Evolutionary conservation across 1,140 invertebrate species (phyloP).

Genomic region (Meloidogyne hapla): DNA sequence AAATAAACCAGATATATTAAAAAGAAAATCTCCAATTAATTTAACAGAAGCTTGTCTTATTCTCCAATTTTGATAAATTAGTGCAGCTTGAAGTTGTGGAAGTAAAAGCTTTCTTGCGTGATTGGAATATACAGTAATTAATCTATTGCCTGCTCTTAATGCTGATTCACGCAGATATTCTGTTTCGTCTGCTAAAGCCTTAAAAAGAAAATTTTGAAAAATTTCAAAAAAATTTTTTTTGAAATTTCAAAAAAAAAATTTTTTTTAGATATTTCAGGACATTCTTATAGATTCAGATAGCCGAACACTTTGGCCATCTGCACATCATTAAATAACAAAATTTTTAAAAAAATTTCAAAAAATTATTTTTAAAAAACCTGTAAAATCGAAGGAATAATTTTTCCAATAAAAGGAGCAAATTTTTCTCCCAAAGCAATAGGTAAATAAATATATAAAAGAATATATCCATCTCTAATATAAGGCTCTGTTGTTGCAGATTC

Average conservation of each 20-base stretch:
- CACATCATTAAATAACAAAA: no score
- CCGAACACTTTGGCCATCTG: no score
- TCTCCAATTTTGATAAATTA: slow-evolving; percentile 97
- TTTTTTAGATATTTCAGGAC: no score
- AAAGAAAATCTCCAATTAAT: slow-evolving; percentile 89
- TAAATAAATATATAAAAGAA: slow-evolving; percentile 99
- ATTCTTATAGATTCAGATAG: no score
- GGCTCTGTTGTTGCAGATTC: slow-evolving; percentile 79
- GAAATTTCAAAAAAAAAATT: no score
- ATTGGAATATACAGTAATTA: slow-evolving; percentile 92
- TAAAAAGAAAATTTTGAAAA: slow-evolving; percentile 31
- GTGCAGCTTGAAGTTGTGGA: slow-evolving; percentile 86
- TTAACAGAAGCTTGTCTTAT: slow-evolving; percentile 95
- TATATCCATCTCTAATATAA: slow-evolving; percentile 97
- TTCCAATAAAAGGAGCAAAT: slow-evolving; percentile 92
- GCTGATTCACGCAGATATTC: slow-evolving; percentile 97
- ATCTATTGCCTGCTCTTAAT: slow-evolving; percentile 88
- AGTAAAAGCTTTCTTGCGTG: slow-evolving; percentile 84
- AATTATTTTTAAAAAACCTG: no score
- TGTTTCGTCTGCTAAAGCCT: slow-evolving; percentile 94
- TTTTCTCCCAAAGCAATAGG: slow-evolving; percentile 90
- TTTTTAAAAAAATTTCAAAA: no score
- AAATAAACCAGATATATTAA: slow-evolving; percentile 77
- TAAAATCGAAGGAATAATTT: slow-evolving; percentile 94
- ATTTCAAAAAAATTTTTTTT: background rate